Evolutionary conservation across 2,888 invertebrate species (phyloP), one percentile per base, ranked within the genome.

Genomic region (Sylvicola fuscatus): DNA sequence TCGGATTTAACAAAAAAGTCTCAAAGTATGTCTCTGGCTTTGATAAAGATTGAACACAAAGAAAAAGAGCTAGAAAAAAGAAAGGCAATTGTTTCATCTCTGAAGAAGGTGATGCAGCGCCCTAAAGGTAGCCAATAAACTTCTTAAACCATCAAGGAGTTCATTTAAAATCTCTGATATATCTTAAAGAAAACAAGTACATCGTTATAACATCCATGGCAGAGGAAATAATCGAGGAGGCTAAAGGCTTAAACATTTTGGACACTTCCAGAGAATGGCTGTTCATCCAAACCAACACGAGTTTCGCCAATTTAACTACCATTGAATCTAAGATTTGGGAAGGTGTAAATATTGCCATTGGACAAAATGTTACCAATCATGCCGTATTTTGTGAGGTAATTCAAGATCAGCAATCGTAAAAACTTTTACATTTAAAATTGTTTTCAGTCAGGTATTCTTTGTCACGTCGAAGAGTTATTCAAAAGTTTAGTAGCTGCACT

Each of bases 311-410:
- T 29, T 13, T 13, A 6, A 29, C 29, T 10, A 29, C n/a, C n/a
- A 29, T 29, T 6, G 29, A 29, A 10, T 13, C 4, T 13, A 7
- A 8, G 11, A 13, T 29, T 13, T 4, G 61, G 11, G 84, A 84
- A 50, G 86, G 86, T 1, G 80, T 80, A 46, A 83, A 86, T 51
- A 58, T 84, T 7, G 82, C 82, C 0, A 82, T 80, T 47, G 62
- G 79, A 12, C 72, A 73, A 41, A 84, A 84, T 49, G 58, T 63
- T 14, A 78, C 81, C 1, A 54, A 57, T 12, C 53, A 56, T 21
- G 46, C 8, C 5, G 21, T 51, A 16, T 53, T 58, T 21, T 79
- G 78, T 49, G 56, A 58, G 60, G 75, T 75, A 52, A 29, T 29
- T n/a, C 6, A 29, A 29, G 8, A 21, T 21, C 4, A 21, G 8